Base-by-base conservation (phyloP, 2,797 vertebrate species). In the Hirundo rustica region DNA sequence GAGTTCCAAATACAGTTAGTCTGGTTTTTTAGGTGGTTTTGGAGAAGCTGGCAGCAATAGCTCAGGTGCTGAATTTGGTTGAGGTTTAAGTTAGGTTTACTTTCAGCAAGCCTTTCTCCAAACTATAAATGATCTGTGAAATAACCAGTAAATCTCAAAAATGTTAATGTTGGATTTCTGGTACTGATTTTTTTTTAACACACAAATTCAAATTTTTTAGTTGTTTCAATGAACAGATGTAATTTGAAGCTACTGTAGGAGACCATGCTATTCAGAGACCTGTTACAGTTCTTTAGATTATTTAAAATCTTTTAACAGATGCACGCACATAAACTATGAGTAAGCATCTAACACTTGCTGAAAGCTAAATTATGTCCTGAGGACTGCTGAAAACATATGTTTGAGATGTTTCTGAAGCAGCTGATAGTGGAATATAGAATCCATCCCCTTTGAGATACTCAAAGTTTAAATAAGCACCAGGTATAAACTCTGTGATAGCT, bases 1-100 rank as follows among this genome's bases (percentile, higher is more conserved):
- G 97, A 98, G 96, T 91, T 81, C 26, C 44, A 47, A 80, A 19
- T 51, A 42, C 29, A 45, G 17, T 61, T 76, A 53, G 40, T 78
- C 16, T 68, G 16, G 3, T 68, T 87, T 89, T 91, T 42, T 48
- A 26, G 26, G 25, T 57, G 21, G 2, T 79, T 79, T 94, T 80
- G 26, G 42, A 71, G 50, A 83, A 91, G 16, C n/a, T 57, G 58
- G 20, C 10, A 74, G 6, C 27, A 47, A 0, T 76, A 55, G 76
- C 23, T 80, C 19, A 17, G 25, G 25, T 62, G 26, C 58, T 87
- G 27, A 82, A 91, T 42, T 76, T 25, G 10, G 1, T 26, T 85
- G 42, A 67, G 7, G 21, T 88, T 89, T 71, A 65, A 70, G 30
- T 61, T 61, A 32, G 11, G 17, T 64, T 67, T 74, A 34, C 53